Conservation (phyloP, 1,140 invertebrate genomes). For the Drosophila leontia region DNA sequence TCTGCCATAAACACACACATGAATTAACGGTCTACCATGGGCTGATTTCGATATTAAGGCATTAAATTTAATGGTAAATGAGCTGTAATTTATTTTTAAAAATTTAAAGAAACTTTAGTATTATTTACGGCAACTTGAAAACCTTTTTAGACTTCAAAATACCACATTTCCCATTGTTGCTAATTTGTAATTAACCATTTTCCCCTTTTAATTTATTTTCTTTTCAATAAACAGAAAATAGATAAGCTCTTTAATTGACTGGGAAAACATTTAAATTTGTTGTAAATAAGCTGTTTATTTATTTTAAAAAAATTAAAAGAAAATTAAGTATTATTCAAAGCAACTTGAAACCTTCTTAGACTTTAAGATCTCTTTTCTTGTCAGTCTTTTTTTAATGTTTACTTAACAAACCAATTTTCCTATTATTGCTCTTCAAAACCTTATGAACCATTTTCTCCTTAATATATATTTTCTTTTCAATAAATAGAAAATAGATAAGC, state of each 20-base stretch:
- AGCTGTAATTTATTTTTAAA: background rate
- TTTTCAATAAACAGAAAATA: background rate
- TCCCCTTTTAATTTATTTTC: background rate
- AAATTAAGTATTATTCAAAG: background rate
- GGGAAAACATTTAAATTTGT: background rate
- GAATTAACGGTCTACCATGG: slow-evolving; percentile 40
- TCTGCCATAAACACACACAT: slow-evolving; percentile 27
- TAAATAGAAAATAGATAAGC: background rate
- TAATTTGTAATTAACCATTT: too few relatives aligned
- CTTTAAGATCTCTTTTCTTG: background rate
- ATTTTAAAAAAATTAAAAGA: background rate
- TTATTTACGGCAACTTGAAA: background rate
- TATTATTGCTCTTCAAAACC: too few relatives aligned
- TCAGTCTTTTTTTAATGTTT: background rate
- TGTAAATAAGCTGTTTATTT: too few relatives aligned
- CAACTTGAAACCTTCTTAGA: background rate
- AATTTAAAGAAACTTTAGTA: background rate
- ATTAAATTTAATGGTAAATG: slow-evolving; percentile 8
- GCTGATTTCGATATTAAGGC: background rate
- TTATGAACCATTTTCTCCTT: too few relatives aligned
- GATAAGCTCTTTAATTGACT: background rate
- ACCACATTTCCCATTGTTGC: too few relatives aligned
- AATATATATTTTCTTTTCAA: background rate
- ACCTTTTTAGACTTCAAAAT: background rate
- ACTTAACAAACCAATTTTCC: background rate